These are phyloP conservation scores for Ormyrus thymus DNA, from an alignment of 2,888 invertebrate genomes.

Conservation along the genomic window DNA sequence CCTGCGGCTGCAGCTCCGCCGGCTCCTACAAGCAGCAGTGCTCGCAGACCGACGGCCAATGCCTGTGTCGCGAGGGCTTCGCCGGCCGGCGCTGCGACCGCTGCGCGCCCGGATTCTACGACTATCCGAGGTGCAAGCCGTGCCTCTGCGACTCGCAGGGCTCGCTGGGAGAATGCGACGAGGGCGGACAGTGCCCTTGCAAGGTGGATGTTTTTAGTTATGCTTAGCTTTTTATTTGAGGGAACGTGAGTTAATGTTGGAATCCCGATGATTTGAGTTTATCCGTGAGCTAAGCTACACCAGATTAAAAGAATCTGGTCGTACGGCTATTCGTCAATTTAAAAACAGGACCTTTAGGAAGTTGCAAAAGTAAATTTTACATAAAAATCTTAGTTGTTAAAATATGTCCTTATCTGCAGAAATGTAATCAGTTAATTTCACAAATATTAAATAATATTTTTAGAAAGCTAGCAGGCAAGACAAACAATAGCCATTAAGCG, in stretches of 20 bases:
- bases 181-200: conserved; percentile 90
- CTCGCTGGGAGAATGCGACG: conserved; percentile 85
- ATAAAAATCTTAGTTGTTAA: no score
- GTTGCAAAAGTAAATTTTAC: no score
- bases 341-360: no score
- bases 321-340: no score
- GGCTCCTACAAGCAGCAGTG: conserved; percentile 84
- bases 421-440: conserved; percentile 34
- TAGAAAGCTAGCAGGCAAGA: neutral
- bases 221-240: no score
- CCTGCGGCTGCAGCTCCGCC: conserved; percentile 84
- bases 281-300: no score
- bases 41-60: conserved; percentile 83
- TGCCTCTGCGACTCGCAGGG: conserved; percentile 90
- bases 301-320: no score
- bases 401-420: no score
- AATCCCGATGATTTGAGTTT: no score
- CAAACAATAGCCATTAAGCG: neutral
- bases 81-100: conserved; percentile 86
- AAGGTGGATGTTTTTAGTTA: conserved; percentile 80
- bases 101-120: conserved; percentile 91
- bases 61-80: conserved; percentile 86
- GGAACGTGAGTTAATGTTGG: no score
- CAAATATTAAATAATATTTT: neutral
- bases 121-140: conserved; percentile 89